Evolutionary conservation across 2,888 invertebrate genomes (phyloP), one percentile per base, ranked within the genome.

Genomic region (Caenorhabditis zanzibari): DNA sequence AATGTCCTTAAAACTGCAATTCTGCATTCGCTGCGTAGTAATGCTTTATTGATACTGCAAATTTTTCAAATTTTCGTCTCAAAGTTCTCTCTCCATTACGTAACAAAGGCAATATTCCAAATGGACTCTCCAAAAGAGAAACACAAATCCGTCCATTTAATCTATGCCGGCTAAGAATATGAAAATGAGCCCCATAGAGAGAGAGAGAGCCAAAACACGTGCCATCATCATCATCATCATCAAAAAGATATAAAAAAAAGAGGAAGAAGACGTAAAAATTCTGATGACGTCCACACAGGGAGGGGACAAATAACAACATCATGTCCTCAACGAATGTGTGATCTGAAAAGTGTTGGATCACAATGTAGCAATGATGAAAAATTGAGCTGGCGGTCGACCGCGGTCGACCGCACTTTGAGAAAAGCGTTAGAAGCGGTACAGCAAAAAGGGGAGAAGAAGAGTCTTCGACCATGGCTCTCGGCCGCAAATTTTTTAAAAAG

Each of bases 91-190:
- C 26, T 26, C 19, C 19, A 19, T n/a, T 54, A 54, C 26, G 54
- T 54, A 49, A 49, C 24, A 54, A 26, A 52, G 26, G 54, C 54
- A 54, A 54, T 54, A 54, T 54, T 54, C 26, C 54, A 54, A 54
- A 54, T 54, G 54, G 54, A 54, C 54, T 54, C 22, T 54, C 26
- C 12, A 5, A 24, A 24, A 7, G 14, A 26, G 26, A 14, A 26
- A 14, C n/a, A n/a, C n/a, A n/a, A n/a, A n/a, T n/a, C n/a, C n/a
- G n/a, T 19, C 54, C 54, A 47, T 47, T n/a, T 54, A 54, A 54
- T 54, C 54, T 54, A 12, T 38, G 38, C 38, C 10, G 5, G n/a
- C 5, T 9, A 54, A 14, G 26, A 54, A 16, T 14, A 26, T 26
- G 26, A 54, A 54, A 54, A 10, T 26, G 26, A 14, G 54, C n/a